Base-by-base conservation (phyloP, 2,113 vertebrate genomes). In the Hydropotes inermis region DNA sequence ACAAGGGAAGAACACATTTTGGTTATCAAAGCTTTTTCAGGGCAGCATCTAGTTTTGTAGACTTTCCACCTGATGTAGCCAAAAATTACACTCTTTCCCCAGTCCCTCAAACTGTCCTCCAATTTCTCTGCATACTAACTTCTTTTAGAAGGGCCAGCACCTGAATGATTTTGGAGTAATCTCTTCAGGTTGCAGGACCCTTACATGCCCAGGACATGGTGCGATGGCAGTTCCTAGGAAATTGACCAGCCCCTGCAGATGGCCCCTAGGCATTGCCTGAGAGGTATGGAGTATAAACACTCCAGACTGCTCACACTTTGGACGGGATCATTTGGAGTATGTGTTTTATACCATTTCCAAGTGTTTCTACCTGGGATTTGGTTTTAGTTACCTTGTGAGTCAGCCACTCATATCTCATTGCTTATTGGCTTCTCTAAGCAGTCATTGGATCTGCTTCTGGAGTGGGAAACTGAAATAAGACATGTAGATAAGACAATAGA, bases 191-290 rank as follows among this genome's bases (percentile, higher is more conserved):
- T 61, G 28, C 64, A 17, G 2, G 4, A 79, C 36, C 13, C 15
- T 67, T 28, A 13, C 52, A 3, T 21, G 9, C 19, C 79, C 15
- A 0, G 7, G n/a, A 30, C 5, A 0, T 0, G 7, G 23, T 10
- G 25, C 89, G 36, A 45, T 36, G 19, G 33, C 28, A 27, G 16
- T 61, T 28, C 57, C 83, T 45, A 14, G 25, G 4, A 91, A 81
- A 52, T 10, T 61, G 45, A 39, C 12, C 25, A 28, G 5, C 23
- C 15, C 28, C 81, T n/a, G 11, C 3, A 50, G 30, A 57, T 2
- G 61, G 47, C 25, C 52, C 47, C 47, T 45, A 50, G 47, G 47
- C 47, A 50, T 12, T 50, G 47, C 47, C 33, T 27, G 28, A 43
- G 57, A 61, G 27, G 33, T 15, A 3, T 39, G 36, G 6, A 8